Base-by-base conservation (phyloP, 2,113 vertebrate species). In the Xiphophorus maculatus region DNA sequence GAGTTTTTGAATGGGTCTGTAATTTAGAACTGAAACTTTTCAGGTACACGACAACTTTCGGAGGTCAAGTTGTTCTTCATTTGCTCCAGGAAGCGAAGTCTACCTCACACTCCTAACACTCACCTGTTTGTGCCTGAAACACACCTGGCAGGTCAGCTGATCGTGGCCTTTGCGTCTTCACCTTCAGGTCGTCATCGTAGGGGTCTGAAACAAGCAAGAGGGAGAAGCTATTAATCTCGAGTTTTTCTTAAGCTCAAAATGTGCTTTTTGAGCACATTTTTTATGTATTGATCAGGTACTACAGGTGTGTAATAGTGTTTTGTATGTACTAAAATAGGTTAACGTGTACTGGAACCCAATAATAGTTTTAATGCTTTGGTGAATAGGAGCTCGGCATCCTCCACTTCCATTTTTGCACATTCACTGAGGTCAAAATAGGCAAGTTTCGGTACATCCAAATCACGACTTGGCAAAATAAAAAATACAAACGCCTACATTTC, bases 101-200 rank as follows among this genome's bases (percentile, higher is more conserved):
- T 63, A 27, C n/a, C 58, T 77, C 33, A 67, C 79, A 73, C 73
- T 33, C 70, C 66, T 65, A 80, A 25, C 61, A 90, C 91, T 89
- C 95, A 98, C 98, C 98, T 96, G 97, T 99, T 93, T 99, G 98
- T 72, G 98, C 98, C 96, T 99, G 97, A 94, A 98, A 98, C 90
- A 98, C 92, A 79, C 97, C 98, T 25, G 97, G 97, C 89, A 97
- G 97, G 79, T 99, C 98, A 0, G 97, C 98, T 71, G 98, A 99
- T 85, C 97, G 94, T 0, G 98, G 97, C 92, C 97, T 96, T 93
- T 99, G 98, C 25, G 96, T 98, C 92, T 98, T 99, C 94, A 99
- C 97, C 94, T 97, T 98, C 89, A 96, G 96, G 79, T 99, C 97
- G 79, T 98, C 97, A 83, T 98, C 96, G 0, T 95, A 96, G 75